Conservation (phyloP, 2,113 vertebrate genomes). For the Scomber scombrus region DNA sequence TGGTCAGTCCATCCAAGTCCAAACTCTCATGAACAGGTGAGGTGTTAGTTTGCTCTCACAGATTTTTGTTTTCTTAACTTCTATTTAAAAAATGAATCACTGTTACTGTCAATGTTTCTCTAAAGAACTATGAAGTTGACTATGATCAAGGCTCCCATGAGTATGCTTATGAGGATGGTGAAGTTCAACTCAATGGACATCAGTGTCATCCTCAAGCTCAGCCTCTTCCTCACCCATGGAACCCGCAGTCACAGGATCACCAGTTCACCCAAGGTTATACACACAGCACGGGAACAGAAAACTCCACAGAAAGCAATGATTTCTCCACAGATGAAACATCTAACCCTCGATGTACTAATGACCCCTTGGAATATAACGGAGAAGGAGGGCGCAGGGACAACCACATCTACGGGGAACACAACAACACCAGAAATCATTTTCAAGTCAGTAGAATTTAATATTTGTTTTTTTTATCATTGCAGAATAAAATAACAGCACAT, state of each 20-base stretch:
- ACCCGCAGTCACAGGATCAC: slow-evolving; percentile 73
- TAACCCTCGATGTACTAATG: slow-evolving; percentile 75
- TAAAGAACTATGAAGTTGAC: slow-evolving; percentile 79
- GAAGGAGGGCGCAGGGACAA: slow-evolving; percentile 75
- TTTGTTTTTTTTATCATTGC: neutral
- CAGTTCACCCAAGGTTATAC: slow-evolving; percentile 79
- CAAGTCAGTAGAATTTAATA: slow-evolving; percentile 83
- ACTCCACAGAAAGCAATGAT: slow-evolving; percentile 74
- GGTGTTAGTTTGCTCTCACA: slow-evolving; percentile 32
- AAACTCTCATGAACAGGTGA: slow-evolving; percentile 82
- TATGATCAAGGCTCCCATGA: slow-evolving; percentile 74
- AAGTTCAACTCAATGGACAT: slow-evolving; percentile 72
- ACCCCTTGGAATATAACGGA: slow-evolving; percentile 83
- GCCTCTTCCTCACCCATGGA: slow-evolving; percentile 82
- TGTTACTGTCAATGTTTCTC: slow-evolving; percentile 22
- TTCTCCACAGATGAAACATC: slow-evolving; percentile 81
- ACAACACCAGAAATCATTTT: slow-evolving; percentile 82
- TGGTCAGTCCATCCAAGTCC: slow-evolving; percentile 83
- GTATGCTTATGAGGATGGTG: slow-evolving; percentile 73
- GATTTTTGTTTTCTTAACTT: slow-evolving; percentile 6
- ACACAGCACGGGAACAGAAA: slow-evolving; percentile 76
- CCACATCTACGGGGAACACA: slow-evolving; percentile 77
- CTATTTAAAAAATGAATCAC: neutral
- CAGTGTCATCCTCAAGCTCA: slow-evolving; percentile 62
- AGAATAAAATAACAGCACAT: neutral